A percentile compares a stretch with the other conserved stretches of the same genome.
Conservation (phyloP, 2,797 vertebrate genomes). For the Rachycentron canadum region DNA sequence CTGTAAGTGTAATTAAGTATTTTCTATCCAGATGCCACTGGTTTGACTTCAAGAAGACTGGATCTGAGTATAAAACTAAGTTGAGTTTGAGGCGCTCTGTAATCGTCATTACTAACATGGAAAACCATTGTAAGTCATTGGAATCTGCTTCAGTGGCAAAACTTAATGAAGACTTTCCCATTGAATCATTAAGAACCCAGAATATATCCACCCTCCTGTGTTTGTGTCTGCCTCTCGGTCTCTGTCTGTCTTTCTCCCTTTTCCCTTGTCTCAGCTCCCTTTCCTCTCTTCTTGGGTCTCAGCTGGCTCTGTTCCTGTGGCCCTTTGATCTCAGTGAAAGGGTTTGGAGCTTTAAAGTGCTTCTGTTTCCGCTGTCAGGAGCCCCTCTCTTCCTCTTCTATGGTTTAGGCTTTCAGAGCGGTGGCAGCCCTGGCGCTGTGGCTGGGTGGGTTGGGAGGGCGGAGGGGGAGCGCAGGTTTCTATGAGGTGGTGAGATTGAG, state of each 20-base stretch:
- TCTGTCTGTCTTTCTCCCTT: conserved; percentile 45
- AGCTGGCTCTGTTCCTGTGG: conserved; percentile 77
- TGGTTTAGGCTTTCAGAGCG: conserved; percentile 77
- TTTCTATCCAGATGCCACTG: neutral
- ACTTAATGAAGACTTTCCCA: conserved; percentile 58
- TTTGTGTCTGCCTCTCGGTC: conserved; percentile 50
- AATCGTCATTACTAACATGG: conserved; percentile 43
- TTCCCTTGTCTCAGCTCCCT: conserved; percentile 64
- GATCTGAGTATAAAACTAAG: neutral
- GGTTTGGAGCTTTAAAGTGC: conserved; percentile 85
- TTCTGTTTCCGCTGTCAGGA: conserved; percentile 85
- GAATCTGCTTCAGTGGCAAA: conserved; percentile 30
- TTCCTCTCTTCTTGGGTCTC: conserved; percentile 72
- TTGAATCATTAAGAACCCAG: conserved; percentile 32
- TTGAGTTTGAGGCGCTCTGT: conserved; percentile 18
- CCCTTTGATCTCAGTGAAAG: conserved; percentile 86
- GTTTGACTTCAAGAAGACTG: neutral
- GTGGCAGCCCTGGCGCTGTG: conserved; percentile 70
- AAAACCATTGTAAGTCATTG: conserved; percentile 36
- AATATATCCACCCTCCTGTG: conserved; percentile 44
- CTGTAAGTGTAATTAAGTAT: neutral
- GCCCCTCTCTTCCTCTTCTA: conserved; percentile 71
- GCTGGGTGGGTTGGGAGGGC: conserved; percentile 55
- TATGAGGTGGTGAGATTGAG: conserved; percentile 66
- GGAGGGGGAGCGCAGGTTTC: conserved; percentile 35